Evolutionary conservation across 2,797 vertebrate species (phyloP), one percentile per base, ranked within the genome.

Genomic region (Scomberomorus guttatus): DNA sequence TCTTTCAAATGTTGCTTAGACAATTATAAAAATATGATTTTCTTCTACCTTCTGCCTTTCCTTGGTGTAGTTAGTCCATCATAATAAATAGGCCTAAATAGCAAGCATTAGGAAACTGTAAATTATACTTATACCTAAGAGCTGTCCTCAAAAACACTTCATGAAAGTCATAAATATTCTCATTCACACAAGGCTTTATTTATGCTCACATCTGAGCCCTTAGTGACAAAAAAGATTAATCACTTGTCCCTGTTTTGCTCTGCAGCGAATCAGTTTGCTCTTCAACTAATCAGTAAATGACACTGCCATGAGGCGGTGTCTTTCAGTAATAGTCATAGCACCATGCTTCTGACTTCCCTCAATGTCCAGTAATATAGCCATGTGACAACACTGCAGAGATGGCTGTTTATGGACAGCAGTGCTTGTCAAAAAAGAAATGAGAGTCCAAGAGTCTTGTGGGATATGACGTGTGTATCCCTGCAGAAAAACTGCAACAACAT

Each of bases 191-290:
- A 90, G 80, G 90, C 86, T 77, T 87, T 0, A 44, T 69, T 82
- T 81, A 48, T 85, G 92, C 94, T 96, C 95, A 91, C 82, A 89
- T 90, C 51, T 90, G 94, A 95, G 94, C 90, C 88, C 78, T 90
- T 83, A 95, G 93, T 94, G 93, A 93, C 87, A 20, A 44, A 51
- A 39, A 77, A 48, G 11, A 79, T 51, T 1, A 75, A 91, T 86
- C 94, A 87, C 83, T 82, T 71, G 80, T 91, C 90, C 89, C 74
- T 78, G 86, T 83, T 94, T 50, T 75, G 6, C 63, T 64, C 48
- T 72, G 56, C 32, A 79, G 65, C 61, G 94, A 34, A 58, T 77
- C 50, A 75, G 32, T 77, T 27, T 50, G 17, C n/a, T 85, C 52
- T 72, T 67, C 27, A 83, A 50, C 58, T 14, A 75, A 34, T 2